Conservation (phyloP, 1,140 invertebrate species). For the Drosophila nigromelanica region DNA sequence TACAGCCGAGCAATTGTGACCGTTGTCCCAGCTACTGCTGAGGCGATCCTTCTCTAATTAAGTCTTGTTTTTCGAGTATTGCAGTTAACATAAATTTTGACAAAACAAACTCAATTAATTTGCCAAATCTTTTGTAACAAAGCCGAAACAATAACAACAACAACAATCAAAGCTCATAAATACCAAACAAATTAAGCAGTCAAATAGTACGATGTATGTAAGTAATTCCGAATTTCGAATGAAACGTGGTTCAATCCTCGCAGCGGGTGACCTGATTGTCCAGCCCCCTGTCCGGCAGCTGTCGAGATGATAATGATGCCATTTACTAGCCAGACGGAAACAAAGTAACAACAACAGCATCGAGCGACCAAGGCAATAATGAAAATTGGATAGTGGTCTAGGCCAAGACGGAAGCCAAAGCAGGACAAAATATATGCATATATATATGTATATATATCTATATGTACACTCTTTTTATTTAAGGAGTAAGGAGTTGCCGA, state of each 20-base stretch:
- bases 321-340: slow-evolving; percentile 52
- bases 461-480: slow-evolving; percentile 11
- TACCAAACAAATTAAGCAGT: slow-evolving; percentile 70
- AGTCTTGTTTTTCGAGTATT: slow-evolving; percentile 22
- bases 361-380: slow-evolving; percentile 62
- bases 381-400: slow-evolving; percentile 66
- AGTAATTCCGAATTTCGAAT: background rate
- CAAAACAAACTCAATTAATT: slow-evolving; percentile 63
- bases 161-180: slow-evolving; percentile 69
- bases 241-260: slow-evolving; percentile 34
- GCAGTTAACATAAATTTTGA: slow-evolving; percentile 57
- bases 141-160: slow-evolving; percentile 24
- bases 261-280: slow-evolving; percentile 23
- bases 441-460: background rate
- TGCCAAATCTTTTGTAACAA: slow-evolving; percentile 50
- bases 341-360: slow-evolving; percentile 36
- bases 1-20: slow-evolving; percentile 24
- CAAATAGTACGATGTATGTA: slow-evolving; percentile 17
- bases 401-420: slow-evolving; percentile 22
- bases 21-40: slow-evolving; percentile 11
- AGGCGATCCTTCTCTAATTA: slow-evolving; percentile 42
- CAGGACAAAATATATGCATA: slow-evolving; percentile 29
- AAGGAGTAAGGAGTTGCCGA: slow-evolving; percentile 49
- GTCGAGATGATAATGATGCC: slow-evolving; percentile 56
- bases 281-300: slow-evolving; percentile 35